Percentiles rank a stretch among this genome's conserved stretches.
Conservation (phyloP, 2,113 vertebrate genomes). For the Phrynocephalus versicolor region DNA sequence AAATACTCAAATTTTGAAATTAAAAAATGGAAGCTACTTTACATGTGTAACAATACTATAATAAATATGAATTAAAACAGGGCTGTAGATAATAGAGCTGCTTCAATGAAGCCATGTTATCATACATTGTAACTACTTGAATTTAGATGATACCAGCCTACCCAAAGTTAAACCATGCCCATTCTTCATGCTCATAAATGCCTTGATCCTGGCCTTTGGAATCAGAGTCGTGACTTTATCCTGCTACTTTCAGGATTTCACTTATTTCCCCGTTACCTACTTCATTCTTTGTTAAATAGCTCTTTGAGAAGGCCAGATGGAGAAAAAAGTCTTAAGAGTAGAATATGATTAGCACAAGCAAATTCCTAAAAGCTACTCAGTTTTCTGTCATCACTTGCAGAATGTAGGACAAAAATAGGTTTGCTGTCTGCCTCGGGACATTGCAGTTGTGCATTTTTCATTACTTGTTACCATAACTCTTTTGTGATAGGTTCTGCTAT, state of each 20-base stretch:
- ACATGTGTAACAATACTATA: too few relatives aligned
- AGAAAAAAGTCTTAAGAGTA: background rate
- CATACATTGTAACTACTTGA: too few relatives aligned
- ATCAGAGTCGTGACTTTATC: background rate
- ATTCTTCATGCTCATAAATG: too few relatives aligned
- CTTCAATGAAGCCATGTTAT: too few relatives aligned
- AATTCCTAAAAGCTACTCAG: background rate
- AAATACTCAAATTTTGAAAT: too few relatives aligned
- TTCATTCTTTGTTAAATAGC: background rate
- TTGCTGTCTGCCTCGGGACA: background rate
- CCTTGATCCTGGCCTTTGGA: background rate
- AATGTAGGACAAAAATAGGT: slow-evolving; percentile 15
- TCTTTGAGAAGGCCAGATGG: background rate
- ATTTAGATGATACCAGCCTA: too few relatives aligned
- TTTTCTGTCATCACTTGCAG: slow-evolving; percentile 3
- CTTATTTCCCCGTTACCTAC: background rate
- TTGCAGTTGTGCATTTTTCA: background rate
- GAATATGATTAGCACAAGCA: background rate
- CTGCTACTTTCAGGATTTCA: background rate
- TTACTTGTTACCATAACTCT: background rate
- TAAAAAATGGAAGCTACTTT: too few relatives aligned
- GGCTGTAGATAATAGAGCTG: too few relatives aligned
- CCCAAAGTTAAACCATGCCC: too few relatives aligned
- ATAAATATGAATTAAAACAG: too few relatives aligned
- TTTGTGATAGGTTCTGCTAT: background rate